Evolutionary conservation across 2,888 invertebrate genomes (phyloP).

Genomic region (Rotaria sp.): DNA sequence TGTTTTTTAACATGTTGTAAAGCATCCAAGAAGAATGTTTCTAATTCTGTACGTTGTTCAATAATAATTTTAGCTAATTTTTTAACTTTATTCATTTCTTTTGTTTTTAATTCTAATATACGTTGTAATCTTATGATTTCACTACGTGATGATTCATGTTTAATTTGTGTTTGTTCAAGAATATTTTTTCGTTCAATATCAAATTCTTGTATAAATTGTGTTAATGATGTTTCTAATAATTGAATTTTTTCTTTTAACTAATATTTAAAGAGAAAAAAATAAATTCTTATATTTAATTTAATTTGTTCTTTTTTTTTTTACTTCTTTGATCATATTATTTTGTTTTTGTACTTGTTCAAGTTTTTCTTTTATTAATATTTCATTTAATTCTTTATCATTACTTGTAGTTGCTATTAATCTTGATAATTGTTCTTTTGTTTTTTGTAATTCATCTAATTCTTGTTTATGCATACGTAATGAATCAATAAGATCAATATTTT

Average conservation of each 20-base stretch:
- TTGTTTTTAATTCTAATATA: conserved; percentile 52
- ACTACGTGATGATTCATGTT: conserved; percentile 48
- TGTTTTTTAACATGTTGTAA: conserved; percentile 52
- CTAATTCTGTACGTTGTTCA: conserved; percentile 54
- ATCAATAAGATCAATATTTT: conserved; percentile 53
- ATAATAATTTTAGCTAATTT: conserved; percentile 53
- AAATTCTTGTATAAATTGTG: conserved; percentile 53
- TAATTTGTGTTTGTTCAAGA: conserved; percentile 45
- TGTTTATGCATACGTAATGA: conserved; percentile 51
- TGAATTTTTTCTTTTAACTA: conserved; percentile 51
- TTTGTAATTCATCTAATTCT: conserved; percentile 50
- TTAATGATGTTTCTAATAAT: conserved; percentile 51
- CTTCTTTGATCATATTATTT: conserved; percentile 47
- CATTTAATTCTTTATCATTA: conserved; percentile 46
- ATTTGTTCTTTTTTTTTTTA: conserved; percentile 41
- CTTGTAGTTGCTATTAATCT: background rate
- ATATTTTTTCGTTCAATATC: conserved; percentile 47
- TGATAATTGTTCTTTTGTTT: conserved; percentile 44
- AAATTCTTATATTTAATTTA: background rate
- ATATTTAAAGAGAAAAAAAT: conserved; percentile 30
- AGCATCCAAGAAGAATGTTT: conserved; percentile 53
- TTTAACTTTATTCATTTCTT: conserved; percentile 54
- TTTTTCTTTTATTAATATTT: conserved; percentile 51
- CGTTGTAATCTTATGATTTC: conserved; percentile 52
- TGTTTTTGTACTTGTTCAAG: conserved; percentile 33